Base-by-base conservation (phyloP, 64 coral and sea anemone genomes). In the Astreopora myriophthalma region DNA sequence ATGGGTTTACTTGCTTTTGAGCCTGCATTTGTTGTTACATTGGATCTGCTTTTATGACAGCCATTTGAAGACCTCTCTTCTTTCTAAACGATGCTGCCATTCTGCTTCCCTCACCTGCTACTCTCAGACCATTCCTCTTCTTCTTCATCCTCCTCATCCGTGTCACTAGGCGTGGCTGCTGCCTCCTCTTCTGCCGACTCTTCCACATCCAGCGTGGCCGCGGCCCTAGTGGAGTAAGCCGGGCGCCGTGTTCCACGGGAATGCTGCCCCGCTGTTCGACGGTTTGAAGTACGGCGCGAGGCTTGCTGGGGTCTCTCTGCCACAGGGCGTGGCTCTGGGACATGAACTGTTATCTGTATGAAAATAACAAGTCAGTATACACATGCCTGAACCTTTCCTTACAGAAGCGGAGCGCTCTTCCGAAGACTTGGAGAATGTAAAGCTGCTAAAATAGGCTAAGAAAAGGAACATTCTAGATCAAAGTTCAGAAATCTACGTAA, bases 121-220 rank as follows among this genome's bases (percentile, higher is more conserved):
- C 96, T 93, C 22, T 88, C 94, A 58, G 85, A 90, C 96, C 94
- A 98, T 63, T 92, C 89, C 16, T 94, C 89, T 31, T 95, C 94
- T 31, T 95, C 94, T 22, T 94, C 95, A 30, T 95, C 94, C 25
- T 94, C 95, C 26, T 95, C 94, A 32, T 95, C 96, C 78, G 90
- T 98, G 58, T 98, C 96, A 78, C 90, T 98, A 2, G 96, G 87
- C 22, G 90, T 93, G 13, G 64, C 86, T 51, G 69, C 88, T 60
- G 92, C 88, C 73, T 95, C 96, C 24, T 95, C 96, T 5, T 95
- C 96, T 51, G 75, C 93, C 16, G 90, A 95, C 70, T 95, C 93
- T 48, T 90, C 90, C 26, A 94, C 73, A 49, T 93, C 96, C 63
- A 93, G n/a, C 42, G 94, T 34, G 14, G 86, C 75, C 12, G 93